phyloP scores from a whole-genome alignment of 2,888 invertebrate genomes.

The Cosmia trapezina region DNA sequence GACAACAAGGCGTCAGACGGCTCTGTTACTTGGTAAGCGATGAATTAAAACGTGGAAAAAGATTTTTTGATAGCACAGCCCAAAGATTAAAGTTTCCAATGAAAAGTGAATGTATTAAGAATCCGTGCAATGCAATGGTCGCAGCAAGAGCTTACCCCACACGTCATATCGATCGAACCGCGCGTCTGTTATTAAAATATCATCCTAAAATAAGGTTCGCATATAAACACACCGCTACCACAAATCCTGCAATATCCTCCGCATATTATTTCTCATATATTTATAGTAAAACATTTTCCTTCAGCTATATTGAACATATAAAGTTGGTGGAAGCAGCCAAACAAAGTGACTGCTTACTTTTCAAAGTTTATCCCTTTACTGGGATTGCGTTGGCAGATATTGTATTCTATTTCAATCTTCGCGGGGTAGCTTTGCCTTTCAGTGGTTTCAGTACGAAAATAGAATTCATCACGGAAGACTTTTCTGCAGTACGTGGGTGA shows the following conservation, averaged over 20 bases:
- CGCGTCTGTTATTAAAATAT: constrained; percentile 17
- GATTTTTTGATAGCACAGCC: no score
- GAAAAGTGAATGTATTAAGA: no score
- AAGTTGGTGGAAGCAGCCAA: constrained; percentile 38
- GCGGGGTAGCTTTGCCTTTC: constrained; percentile 19
- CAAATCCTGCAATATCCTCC: constrained; percentile 34
- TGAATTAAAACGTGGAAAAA: background rate
- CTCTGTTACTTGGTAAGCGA: background rate
- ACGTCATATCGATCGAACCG: no score
- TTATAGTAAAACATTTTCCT: constrained; percentile 40
- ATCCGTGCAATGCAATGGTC: no score
- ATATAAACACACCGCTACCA: constrained; percentile 31
- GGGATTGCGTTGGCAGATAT: constrained; percentile 47
- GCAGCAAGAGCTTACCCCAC: no score
- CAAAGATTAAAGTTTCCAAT: no score
- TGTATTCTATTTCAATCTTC: constrained; percentile 52
- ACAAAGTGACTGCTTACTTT: constrained; percentile 56
- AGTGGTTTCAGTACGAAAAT: constrained; percentile 28
- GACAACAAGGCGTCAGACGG: no score
- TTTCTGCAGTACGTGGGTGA: constrained; percentile 16
- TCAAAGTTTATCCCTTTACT: constrained; percentile 52
- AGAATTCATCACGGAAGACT: constrained; percentile 21
- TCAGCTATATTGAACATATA: constrained; percentile 63
- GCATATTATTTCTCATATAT: constrained; percentile 48
- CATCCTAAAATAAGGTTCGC: constrained; percentile 29